Percentiles rank a stretch among this genome's conserved stretches.
Conservation (phyloP, 2,888 invertebrate genomes). For the Achlya flavicornis region DNA sequence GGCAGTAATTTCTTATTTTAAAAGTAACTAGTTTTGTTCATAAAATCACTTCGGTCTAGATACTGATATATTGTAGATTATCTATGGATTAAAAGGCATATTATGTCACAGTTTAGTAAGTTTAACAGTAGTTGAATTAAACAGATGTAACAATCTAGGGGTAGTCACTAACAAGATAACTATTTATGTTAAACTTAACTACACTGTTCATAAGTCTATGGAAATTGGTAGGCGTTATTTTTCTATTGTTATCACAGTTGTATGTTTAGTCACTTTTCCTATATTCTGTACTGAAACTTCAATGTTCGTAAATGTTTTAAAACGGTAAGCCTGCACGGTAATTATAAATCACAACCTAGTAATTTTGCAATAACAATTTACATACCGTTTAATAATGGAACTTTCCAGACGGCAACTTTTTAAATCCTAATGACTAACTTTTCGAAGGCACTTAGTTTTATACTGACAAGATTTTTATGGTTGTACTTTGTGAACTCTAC, state of each 20-base stretch:
- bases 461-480: constrained; percentile 77
- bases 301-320: background rate
- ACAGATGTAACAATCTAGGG: background rate
- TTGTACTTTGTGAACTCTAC: constrained; percentile 79
- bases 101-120: constrained; percentile 5
- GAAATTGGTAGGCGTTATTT: constrained; percentile 5
- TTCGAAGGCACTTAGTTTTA: constrained; percentile 81
- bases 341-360: constrained; percentile 68
- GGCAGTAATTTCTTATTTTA: constrained; percentile 56
- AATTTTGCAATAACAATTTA: constrained; percentile 55
- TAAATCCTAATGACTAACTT: constrained; percentile 81
- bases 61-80: constrained; percentile 27
- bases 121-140: background rate
- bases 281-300: background rate
- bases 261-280: background rate
- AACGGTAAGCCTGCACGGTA: constrained; percentile 16
- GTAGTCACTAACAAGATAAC: background rate
- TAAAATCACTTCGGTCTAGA: constrained; percentile 53
- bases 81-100: background rate
- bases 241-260: constrained; percentile 8
- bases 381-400: constrained; percentile 41
- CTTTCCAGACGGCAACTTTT: constrained; percentile 60
- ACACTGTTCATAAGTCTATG: background rate
- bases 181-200: background rate
- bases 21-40: constrained; percentile 52